Evolutionary conservation across 2,888 invertebrate genomes (phyloP), one percentile per base, ranked within the genome.

Genomic region (Cephus rjabovi): DNA sequence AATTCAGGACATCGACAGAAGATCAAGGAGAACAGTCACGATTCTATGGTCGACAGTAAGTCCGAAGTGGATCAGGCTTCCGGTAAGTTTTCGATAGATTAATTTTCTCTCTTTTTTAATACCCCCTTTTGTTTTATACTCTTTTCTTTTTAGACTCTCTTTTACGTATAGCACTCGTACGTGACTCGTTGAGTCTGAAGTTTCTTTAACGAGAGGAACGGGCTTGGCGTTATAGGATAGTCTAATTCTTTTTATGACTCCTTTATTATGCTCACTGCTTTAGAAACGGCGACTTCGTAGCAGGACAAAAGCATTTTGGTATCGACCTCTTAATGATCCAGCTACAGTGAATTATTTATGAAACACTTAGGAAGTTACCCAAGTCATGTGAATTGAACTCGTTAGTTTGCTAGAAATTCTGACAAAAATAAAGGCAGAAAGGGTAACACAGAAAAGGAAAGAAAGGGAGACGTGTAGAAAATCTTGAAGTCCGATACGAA

Each of bases 41-140:
- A 56, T 56, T 56, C 56, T 56, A 56, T 15, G 23, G 81, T 79
- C 81, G 88, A 88, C 80, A 87, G 87, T 83, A 88, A 88, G 81
- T 79, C 81, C 83, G 88, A 88, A 56, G 56, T 56, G 56, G 56
- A 56, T 56, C 56, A 56, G 23, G 85, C 87, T 83, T 87, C 87
- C 82, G 88, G 88, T 88, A 83, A 88, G 88, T 86, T 82, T 79
- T 77, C 80, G 81, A 81, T 80, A 81, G 77, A 23, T 74, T 33
- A 30, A 12, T 77, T 75, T 68, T 37, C 30, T 37, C 12, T 34
- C 34, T 23, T 69, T 68, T 81, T 23, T 71, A 11, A 6, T 11
- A 33, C 11, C 11, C 34, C 9, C 34, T 12, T 69, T 68, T 73
- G 35, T 81, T 23, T 71, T 30, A 6, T 11, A 33, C 23, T 30